Evolutionary conservation across 2,113 vertebrate species (phyloP), one percentile per base, ranked within the genome.

Genomic region (Ailurus styani): DNA sequence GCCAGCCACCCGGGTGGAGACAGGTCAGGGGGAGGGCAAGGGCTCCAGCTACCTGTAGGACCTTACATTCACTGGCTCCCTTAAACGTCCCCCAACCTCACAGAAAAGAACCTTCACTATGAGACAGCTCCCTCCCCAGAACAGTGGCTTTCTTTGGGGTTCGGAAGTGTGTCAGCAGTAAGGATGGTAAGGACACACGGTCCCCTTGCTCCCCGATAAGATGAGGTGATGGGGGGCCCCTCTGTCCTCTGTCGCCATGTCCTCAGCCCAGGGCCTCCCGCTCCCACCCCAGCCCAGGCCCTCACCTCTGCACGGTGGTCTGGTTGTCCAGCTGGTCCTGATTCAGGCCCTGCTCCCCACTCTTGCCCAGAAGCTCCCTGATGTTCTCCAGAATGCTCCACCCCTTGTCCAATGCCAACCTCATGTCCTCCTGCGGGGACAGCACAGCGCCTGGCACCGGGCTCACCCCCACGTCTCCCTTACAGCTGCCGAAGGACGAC

Each of bases 291-390:
- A 37, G 31, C 90, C 3, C 0, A 15, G 90, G 25, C 7, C 3
- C 4, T 98, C 90, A 99, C 99, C 99, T 99, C 97, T 99, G 99
- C 87, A 99, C 99, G 0, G 99, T 99, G 50, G 99, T 99, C 97
- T 99, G 99, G 97, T 99, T 99, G 98, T 99, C 99, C 96, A 99
- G 98, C 95, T 99, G 99, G 92, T 99, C 99, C 98, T 99, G 99
- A 98, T 99, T 99, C 98, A 99, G 99, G 97, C 98, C 99, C 98
- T 99, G 99, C 72, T 99, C 99, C 0, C 99, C 98, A 94, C 99
- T 99, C 96, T 98, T 99, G 34, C 97, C 97, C 84, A 99, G 96
- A 0, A 99, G 99, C 94, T 99, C 99, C 54, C 98, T 98, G 98
- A 99, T 99, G 98, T 98, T 99, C 94, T 99, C 99, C 47, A 99